Conservation (phyloP, 2,113 vertebrate genomes). For the Porphyrio hochstetteri region DNA sequence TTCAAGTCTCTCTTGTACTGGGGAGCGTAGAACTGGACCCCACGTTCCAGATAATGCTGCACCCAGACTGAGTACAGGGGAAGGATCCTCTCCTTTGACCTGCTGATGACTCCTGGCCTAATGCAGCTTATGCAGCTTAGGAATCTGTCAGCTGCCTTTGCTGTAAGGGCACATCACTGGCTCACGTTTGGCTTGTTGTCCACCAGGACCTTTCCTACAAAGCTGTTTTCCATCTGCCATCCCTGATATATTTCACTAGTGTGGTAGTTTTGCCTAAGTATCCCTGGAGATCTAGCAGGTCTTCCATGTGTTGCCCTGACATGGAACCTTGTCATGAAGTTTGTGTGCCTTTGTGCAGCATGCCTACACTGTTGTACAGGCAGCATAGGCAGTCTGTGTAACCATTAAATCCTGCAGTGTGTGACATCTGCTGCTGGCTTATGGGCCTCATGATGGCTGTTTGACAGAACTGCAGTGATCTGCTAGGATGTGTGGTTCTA, state of each 20-base stretch:
- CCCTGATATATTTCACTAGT: background rate
- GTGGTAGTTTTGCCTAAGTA: background rate
- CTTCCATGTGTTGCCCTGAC: background rate
- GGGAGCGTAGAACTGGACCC: background rate
- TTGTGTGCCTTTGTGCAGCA: background rate
- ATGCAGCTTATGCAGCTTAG: background rate
- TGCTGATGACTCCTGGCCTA: background rate
- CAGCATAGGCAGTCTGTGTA: background rate
- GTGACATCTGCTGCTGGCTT: background rate
- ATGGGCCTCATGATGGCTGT: background rate
- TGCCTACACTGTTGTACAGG: background rate
- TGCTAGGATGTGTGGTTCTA: background rate
- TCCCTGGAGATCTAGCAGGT: background rate
- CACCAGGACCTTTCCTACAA: background rate
- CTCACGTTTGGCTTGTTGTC: background rate
- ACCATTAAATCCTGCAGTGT: background rate
- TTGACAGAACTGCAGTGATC: background rate
- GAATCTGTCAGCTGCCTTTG: background rate
- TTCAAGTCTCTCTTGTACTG: background rate
- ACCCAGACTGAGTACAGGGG: background rate
- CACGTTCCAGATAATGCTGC: background rate
- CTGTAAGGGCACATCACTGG: background rate
- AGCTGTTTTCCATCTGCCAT: rapidly evolving
- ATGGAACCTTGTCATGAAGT: background rate
- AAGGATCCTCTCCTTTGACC: background rate